These are phyloP conservation scores for Tetrapedia diversipes DNA, from an alignment of 2,888 invertebrate species.

Conservation along the genomic window DNA sequence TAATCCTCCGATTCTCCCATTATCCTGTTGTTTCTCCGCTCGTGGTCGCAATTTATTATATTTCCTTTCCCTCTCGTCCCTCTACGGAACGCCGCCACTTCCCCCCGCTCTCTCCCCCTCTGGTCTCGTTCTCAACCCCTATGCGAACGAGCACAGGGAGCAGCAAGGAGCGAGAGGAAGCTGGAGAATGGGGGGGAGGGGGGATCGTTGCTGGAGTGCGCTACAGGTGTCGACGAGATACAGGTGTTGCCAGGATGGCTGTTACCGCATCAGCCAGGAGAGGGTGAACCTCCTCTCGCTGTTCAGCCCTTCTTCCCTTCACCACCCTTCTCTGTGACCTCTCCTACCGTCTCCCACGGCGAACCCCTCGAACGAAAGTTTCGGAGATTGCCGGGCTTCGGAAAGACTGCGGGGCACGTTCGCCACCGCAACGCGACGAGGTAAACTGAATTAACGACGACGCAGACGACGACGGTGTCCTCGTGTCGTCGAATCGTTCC, in stretches of 20 bases:
- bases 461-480: too few species aligned
- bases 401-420: slow-evolving; percentile 47
- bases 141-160: slow-evolving; percentile 35
- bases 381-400: slow-evolving; percentile 60
- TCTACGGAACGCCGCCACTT: too few species aligned
- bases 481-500: slow-evolving; percentile 34
- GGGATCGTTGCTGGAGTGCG: slow-evolving; percentile 64
- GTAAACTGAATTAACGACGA: slow-evolving; percentile 60
- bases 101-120: background rate
- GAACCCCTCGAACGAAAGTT: slow-evolving; percentile 58
- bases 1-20: slow-evolving; percentile 79
- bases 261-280: slow-evolving; percentile 54
- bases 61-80: slow-evolving; percentile 48
- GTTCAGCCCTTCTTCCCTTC: slow-evolving; percentile 17
- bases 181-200: background rate
- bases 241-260: slow-evolving; percentile 74
- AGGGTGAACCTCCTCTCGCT: slow-evolving; percentile 48
- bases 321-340: slow-evolving; percentile 10
- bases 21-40: slow-evolving; percentile 78
- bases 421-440: slow-evolving; percentile 15
- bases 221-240: slow-evolving; percentile 82
- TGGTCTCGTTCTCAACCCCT: slow-evolving; percentile 26
- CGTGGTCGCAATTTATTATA: slow-evolving; percentile 79
- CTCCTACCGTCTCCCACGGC: background rate
- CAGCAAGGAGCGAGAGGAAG: slow-evolving; percentile 25